Evolutionary conservation across 2,888 invertebrate genomes (phyloP).

Genomic region (Agrypnus murinus): DNA sequence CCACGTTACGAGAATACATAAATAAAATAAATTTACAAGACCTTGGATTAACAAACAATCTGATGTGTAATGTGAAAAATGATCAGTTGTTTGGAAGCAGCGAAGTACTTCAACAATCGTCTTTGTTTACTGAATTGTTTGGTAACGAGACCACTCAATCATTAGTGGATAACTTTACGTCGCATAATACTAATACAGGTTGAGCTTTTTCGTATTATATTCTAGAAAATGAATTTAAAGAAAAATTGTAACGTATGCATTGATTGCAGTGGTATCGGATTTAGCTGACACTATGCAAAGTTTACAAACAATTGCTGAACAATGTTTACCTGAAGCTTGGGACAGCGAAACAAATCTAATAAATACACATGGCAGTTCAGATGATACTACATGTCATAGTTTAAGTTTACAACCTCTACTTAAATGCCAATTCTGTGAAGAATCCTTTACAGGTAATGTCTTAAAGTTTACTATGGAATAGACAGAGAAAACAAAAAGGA

Average conservation of each 20-base stretch:
- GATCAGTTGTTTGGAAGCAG: constrained; percentile 64
- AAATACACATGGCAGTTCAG: constrained; percentile 60
- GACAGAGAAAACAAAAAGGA: too few species aligned
- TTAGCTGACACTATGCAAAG: constrained; percentile 70
- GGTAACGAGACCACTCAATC: constrained; percentile 66
- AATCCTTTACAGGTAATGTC: constrained; percentile 67
- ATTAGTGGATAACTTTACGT: constrained; percentile 66
- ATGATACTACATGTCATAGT: constrained; percentile 61
- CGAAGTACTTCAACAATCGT: constrained; percentile 66
- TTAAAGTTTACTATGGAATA: too few species aligned
- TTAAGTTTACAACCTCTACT: constrained; percentile 65
- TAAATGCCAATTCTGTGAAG: constrained; percentile 68
- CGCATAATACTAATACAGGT: constrained; percentile 64
- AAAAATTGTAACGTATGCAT: background rate
- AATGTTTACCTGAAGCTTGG: constrained; percentile 69
- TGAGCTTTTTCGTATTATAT: constrained; percentile 3
- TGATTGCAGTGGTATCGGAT: constrained; percentile 55
- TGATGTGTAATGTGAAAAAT: constrained; percentile 62
- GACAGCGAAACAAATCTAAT: constrained; percentile 66
- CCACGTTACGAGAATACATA: constrained; percentile 65
- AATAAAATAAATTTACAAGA: constrained; percentile 60
- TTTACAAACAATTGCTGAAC: constrained; percentile 69
- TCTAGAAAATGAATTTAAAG: too few species aligned
- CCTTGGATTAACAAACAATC: constrained; percentile 56
- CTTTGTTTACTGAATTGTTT: constrained; percentile 69